These are phyloP conservation scores for Vombatus ursinus DNA, from an alignment of 2,113 vertebrate species.

Conservation along the genomic window DNA sequence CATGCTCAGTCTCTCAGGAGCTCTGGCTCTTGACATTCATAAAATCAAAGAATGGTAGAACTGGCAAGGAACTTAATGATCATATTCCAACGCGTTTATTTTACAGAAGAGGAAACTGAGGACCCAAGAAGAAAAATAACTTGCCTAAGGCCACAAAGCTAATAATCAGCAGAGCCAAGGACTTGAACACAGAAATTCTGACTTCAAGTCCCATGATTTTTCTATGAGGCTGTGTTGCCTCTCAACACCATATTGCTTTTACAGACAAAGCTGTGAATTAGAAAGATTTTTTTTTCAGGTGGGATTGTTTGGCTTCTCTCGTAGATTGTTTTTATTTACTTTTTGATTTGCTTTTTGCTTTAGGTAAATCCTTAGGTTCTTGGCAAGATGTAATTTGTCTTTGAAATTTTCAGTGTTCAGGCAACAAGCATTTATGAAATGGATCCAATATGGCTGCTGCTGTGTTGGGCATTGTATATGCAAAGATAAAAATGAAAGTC, in stretches of 20 bases:
- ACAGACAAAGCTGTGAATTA: neutral
- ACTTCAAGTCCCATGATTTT: neutral
- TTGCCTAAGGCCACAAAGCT: neutral
- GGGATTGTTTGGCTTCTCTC: neutral
- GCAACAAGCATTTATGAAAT: neutral
- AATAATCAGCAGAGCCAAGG: neutral
- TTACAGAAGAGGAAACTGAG: neutral
- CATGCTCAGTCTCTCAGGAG: neutral
- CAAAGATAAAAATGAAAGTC: neutral
- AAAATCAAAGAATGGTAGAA: neutral
- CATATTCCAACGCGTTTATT: neutral
- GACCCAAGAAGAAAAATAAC: neutral
- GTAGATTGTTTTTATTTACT: neutral
- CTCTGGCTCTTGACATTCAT: conserved; percentile 31
- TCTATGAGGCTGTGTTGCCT: neutral
- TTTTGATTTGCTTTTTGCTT: neutral
- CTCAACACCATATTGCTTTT: neutral
- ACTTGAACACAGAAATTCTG: neutral
- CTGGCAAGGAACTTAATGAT: neutral
- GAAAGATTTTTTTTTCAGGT: neutral
- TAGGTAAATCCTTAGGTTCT: neutral
- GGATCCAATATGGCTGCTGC: neutral
- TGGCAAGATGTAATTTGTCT: neutral
- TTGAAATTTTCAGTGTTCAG: neutral
- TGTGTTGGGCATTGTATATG: neutral